These are phyloP conservation scores for Sceloporus tristichus DNA, from an alignment of 2,113 vertebrate genomes.

Conservation along the genomic window DNA sequence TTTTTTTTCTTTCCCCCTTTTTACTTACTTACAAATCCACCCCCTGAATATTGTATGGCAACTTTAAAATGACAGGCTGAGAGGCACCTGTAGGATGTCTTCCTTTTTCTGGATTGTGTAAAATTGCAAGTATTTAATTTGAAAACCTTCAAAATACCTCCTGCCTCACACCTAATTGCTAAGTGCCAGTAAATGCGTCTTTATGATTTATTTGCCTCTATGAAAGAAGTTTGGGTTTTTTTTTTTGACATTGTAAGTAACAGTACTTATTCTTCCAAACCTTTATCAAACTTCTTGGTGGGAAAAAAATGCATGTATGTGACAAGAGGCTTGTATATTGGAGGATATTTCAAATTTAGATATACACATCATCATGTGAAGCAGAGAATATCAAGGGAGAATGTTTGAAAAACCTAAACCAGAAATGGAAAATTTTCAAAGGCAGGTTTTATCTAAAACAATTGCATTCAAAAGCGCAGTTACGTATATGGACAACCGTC, in stretches of 20 bases:
- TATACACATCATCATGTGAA: background rate
- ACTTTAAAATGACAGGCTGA: background rate
- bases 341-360: background rate
- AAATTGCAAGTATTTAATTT: background rate
- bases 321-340: background rate
- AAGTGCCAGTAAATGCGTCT: background rate
- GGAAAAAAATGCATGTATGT: background rate
- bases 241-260: background rate
- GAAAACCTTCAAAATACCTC: background rate
- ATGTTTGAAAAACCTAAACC: background rate
- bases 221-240: constrained; percentile 4
- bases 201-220: background rate
- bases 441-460: background rate
- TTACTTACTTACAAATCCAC: constrained; percentile 4
- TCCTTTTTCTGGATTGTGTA: constrained; percentile 8
- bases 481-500: background rate
- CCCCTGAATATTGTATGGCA: background rate
- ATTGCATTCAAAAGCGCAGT: background rate
- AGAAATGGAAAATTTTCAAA: background rate
- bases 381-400: background rate
- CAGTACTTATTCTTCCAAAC: background rate
- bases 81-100: constrained; percentile 9
- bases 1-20: background rate
- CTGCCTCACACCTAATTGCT: background rate
- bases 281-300: background rate